Evolutionary conservation across 1,140 invertebrate species (phyloP), one percentile per base, ranked within the genome.

Genomic region (Anastrepha ludens): DNA sequence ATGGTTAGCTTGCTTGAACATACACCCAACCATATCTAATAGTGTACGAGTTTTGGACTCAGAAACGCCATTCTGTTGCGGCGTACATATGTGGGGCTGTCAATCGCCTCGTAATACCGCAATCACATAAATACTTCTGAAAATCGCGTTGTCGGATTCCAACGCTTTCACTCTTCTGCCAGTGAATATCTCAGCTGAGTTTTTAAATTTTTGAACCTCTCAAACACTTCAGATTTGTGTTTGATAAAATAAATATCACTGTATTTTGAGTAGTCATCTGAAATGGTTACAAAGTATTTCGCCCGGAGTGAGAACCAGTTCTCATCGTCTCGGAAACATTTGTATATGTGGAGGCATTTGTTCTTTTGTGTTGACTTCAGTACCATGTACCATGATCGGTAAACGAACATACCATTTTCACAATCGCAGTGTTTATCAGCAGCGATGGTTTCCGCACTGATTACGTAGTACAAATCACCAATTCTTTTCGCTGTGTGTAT

Each of bases 51-150:
- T 89, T 87, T 89, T 88, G 58, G 90, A 20, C 88, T 93, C 91
- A 11, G 88, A 86, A 15, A 90, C 85, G 3, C 91, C 91, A 89
- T 93, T 93, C 86, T 90, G 89, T 81, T 93, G 86, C 4, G 90
- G 91, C 55, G 89, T 88, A 29, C 29, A 29, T 29, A 86, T 91
- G 41, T 2, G 60, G 59, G 1, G 86, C 17, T 13, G 17, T 64
- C 17, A 86, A 62, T 64, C 58, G 5, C 4, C 86, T n/a, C 41
- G 20, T 86, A 29, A 86, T 86, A 62, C 86, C 59, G 0, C 39
- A 11, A n/a, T 29, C 9, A 15, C 7, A 2, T n/a, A 86, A 59
- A 59, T 55, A 86, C 4, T 50, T 39, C 50, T 86, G 47, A 58
- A 86, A 59, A 55, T 55, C 50, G 50, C 67, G 20, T 74, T 74